Conservation (phyloP, 2,888 invertebrate species). For the Plebejus argus region DNA sequence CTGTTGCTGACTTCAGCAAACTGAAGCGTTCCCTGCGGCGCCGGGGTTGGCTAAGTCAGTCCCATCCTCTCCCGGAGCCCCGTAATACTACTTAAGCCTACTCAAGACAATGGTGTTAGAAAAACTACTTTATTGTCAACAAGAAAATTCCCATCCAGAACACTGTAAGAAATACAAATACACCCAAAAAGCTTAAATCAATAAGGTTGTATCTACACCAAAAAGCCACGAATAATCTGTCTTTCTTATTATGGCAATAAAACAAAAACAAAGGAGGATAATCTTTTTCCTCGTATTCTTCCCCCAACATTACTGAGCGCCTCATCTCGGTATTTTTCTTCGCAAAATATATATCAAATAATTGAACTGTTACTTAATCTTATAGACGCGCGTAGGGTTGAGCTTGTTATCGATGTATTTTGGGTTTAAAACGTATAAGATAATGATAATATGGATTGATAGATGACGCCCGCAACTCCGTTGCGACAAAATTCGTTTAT, state of each 20-base stretch:
- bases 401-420: neutral
- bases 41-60: too few species aligned
- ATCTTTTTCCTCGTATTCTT: constrained; percentile 5
- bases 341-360: constrained; percentile 16
- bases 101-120: neutral
- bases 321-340: constrained; percentile 14
- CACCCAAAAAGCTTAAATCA: neutral
- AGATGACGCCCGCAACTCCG: too few species aligned
- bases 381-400: neutral
- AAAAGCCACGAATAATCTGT: constrained; percentile 22
- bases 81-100: too few species aligned
- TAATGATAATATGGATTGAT: neutral
- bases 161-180: neutral
- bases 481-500: too few species aligned
- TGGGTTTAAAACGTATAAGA: neutral
- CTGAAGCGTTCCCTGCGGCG: too few species aligned
- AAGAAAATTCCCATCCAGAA: neutral
- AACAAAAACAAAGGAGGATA: constrained; percentile 25
- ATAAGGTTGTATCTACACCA: constrained; percentile 1
- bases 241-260: constrained; percentile 27
- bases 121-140: neutral
- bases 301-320: neutral
- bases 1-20: too few species aligned
- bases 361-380: neutral
- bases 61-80: too few species aligned